phyloP scores from a whole-genome alignment of 1,140 invertebrate species.

The Drosophila suzukii region DNA sequence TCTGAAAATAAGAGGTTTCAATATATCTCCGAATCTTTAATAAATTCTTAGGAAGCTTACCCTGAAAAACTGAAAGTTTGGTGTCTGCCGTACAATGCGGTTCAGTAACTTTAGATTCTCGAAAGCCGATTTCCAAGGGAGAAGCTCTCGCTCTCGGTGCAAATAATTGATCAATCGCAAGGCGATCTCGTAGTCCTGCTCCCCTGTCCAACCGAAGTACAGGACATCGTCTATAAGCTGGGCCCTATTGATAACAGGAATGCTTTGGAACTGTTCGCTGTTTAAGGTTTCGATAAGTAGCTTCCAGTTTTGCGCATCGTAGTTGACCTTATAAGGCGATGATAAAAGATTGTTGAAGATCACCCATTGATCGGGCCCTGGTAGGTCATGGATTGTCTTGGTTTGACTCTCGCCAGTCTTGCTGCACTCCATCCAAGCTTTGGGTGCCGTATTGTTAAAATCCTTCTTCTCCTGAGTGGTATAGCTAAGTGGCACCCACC shows the following conservation, averaged over 20 bases:
- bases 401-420: constrained; percentile 42
- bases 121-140: constrained; percentile 86
- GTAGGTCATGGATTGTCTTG: constrained; percentile 52
- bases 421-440: constrained; percentile 86
- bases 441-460: constrained; percentile 88
- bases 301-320: constrained; percentile 89
- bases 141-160: constrained; percentile 86
- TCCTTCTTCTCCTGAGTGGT: constrained; percentile 85
- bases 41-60: constrained; percentile 37
- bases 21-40: background rate
- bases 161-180: constrained; percentile 87
- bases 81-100: constrained; percentile 84
- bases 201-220: constrained; percentile 88
- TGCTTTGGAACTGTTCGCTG: constrained; percentile 84
- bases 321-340: constrained; percentile 90
- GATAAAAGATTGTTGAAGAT: constrained; percentile 87
- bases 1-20: constrained; percentile 65
- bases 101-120: constrained; percentile 85
- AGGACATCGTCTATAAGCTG: constrained; percentile 92
- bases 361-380: constrained; percentile 85
- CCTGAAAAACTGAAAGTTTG: constrained; percentile 86
- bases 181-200: constrained; percentile 87
- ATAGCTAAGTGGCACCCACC: constrained; percentile 88
- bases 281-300: constrained; percentile 86
- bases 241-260: constrained; percentile 90